Evolutionary conservation across 2,797 vertebrate genomes (phyloP), one percentile per base, ranked within the genome.

Genomic region (Sparus aurata): DNA sequence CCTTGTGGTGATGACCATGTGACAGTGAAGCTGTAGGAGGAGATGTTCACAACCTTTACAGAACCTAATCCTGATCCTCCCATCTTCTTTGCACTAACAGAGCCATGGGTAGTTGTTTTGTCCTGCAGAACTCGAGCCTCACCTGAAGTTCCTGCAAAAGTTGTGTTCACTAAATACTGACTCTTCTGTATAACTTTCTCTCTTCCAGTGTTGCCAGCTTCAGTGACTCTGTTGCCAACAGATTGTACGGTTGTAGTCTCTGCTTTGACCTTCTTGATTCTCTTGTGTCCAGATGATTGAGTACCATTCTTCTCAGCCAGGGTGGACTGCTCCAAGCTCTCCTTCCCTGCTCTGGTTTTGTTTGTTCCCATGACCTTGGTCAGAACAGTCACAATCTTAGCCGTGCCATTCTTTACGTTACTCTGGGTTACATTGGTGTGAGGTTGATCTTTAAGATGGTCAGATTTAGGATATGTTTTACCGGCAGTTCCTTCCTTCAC

Each of bases 1-100:
- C 93, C 94, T 2, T 93, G 91, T 0, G 96, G 95, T 22, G 96
- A 95, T 53, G 95, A 92, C 97, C 97, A 98, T 17, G 89, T 94
- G 30, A 98, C 77, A 9, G 94, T 90, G 63, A 98, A 95, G 4
- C 96, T 95, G 45, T 94, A 95, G 49, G 96, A 95, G 4, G 96
- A 96, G 78, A 96, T 87, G 18, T 98, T 96, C 0, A 91, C 93
- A 74, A 96, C 93, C 0, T 89, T 92, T 54, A 95, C 86, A 7
- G 91, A 94, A 23, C 93, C 92, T 25, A 95, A 80, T 67, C 90
- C 93, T 17, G 82, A 77, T 54, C 90, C 93, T 73, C 85, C 91
- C 3, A 47, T 64, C 69, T 61, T 93, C 59, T 34, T 93, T 63
- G 50, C 25, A 55, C 23, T 80, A 6, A 34, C 69, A 34, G 86